Percentiles rank a stretch among this genome's conserved stretches.
Evolutionary conservation across 2,113 vertebrate genomes (phyloP).

Genomic region (Polyodon spathula): DNA sequence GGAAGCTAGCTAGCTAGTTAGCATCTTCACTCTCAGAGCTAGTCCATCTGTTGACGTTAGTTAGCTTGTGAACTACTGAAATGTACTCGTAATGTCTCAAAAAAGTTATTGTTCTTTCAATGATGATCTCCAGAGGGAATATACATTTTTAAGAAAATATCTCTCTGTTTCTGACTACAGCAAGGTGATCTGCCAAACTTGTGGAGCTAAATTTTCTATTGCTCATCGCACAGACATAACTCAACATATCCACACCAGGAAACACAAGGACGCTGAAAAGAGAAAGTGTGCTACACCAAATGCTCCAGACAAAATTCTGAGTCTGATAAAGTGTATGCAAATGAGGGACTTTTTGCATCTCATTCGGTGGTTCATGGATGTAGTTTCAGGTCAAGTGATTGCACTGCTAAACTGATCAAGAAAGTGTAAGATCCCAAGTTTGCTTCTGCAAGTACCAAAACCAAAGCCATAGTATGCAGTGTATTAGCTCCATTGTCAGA

Average conservation of each 20-base stretch:
- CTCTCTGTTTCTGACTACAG: background rate
- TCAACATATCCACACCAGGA: background rate
- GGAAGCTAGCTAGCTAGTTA: too few relatives aligned
- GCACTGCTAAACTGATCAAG: too few relatives aligned
- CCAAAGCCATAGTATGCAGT: background rate
- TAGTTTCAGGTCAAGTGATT: background rate
- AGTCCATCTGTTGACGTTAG: too few relatives aligned
- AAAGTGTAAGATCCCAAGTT: background rate
- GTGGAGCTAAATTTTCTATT: slow-evolving; percentile 2
- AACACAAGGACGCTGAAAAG: background rate
- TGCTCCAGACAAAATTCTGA: too few relatives aligned
- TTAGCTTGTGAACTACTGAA: too few relatives aligned
- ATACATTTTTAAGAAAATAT: background rate
- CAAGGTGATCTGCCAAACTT: background rate
- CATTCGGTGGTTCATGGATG: too few relatives aligned
- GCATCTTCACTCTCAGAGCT: too few relatives aligned
- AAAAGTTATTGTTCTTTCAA: background rate
- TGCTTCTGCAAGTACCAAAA: background rate
- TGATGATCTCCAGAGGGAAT: background rate
- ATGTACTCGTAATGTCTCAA: too few relatives aligned
- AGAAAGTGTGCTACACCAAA: too few relatives aligned
- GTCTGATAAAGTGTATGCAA: background rate
- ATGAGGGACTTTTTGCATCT: too few relatives aligned
- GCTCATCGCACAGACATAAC: background rate
- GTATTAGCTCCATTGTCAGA: background rate